Evolutionary conservation across 2,113 vertebrate genomes (phyloP).

Genomic region (Pipra filicauda): DNA sequence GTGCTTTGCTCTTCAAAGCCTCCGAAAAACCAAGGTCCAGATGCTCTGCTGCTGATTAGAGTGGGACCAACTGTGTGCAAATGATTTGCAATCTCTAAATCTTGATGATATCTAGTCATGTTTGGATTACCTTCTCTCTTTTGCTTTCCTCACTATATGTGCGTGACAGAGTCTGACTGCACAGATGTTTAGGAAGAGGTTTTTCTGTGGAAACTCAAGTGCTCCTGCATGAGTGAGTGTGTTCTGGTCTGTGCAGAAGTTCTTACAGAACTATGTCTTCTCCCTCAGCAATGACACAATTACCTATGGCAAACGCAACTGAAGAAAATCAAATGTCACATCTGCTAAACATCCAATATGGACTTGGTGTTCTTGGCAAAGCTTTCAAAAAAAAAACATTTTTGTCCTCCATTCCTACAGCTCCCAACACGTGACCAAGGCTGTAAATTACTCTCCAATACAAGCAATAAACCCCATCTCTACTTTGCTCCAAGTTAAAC

Average conservation of each 20-base stretch:
- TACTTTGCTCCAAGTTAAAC: not conserved
- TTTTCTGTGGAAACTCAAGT: not conserved
- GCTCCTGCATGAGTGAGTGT: not conserved
- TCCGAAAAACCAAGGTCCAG: not conserved
- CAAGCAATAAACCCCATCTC: not conserved
- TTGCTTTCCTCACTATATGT: not conserved
- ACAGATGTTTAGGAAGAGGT: not conserved
- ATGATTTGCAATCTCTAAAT: not conserved
- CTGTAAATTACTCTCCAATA: not conserved
- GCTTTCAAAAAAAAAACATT: not conserved
- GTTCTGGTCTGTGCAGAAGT: not conserved
- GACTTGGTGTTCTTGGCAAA: not conserved
- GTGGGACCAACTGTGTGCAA: not conserved
- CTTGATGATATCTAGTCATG: not conserved
- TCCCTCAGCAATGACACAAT: not conserved
- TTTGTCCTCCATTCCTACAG: not conserved
- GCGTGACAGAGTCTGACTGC: fast-evolving
- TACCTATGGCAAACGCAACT: not conserved
- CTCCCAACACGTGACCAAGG: not conserved
- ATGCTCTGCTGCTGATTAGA: not conserved
- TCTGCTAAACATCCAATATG: not conserved
- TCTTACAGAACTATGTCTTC: not conserved
- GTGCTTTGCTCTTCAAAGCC: not conserved
- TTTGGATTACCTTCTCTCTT: not conserved
- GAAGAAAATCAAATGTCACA: not conserved